Evolutionary conservation across 1,140 invertebrate genomes (phyloP), one percentile per base, ranked within the genome.

Genomic region (Octopus bimaculoides): DNA sequence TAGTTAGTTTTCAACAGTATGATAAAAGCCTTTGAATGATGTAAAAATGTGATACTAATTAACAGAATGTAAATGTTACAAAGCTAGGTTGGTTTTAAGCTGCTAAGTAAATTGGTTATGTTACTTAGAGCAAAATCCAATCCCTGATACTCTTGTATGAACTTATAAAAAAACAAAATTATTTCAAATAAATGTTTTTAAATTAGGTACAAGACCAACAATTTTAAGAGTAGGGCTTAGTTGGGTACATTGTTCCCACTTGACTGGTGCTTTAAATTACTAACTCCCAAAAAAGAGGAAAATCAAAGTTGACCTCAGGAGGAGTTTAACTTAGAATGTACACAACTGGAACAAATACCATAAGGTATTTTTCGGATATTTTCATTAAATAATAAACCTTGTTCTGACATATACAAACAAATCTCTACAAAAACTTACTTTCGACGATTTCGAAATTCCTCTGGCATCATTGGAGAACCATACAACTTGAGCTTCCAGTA

Each of bases 401-500:
- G 5, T 26, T 78, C 10, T n/a, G 66, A n/a, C 7, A 61, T 26
- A 12, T 41, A 7, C 12, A 61, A 12, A 52, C 52, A 52, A 79
- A 66, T 71, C 52, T 14, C 14, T 52, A n/a, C 12, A 9, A 79
- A 54, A 17, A 5, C 52, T 61, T 77, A 88, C 85, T 77, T 84
- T 61, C 82, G 86, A 26, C 88, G 80, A 4, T 84, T 75, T 66
- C 80, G 76, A 78, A 89, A 86, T 52, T 89, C 83, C 52, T 84
- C 77, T 20, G 81, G 66, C 8, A 86, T 81, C 83, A 89, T 84
- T 20, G 87, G 84, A 20, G 88, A 88, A 4, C 89, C 89, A 86
- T 85, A 87, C 69, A 89, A 73, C 54, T 83, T 83, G 12, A 89
- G 77, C 77, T 85, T 80, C 87, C 87, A 89, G 52, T 81, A 83